Evolutionary conservation across 2,797 vertebrate genomes (phyloP).

Genomic region (Pseudochromis fuscus): DNA sequence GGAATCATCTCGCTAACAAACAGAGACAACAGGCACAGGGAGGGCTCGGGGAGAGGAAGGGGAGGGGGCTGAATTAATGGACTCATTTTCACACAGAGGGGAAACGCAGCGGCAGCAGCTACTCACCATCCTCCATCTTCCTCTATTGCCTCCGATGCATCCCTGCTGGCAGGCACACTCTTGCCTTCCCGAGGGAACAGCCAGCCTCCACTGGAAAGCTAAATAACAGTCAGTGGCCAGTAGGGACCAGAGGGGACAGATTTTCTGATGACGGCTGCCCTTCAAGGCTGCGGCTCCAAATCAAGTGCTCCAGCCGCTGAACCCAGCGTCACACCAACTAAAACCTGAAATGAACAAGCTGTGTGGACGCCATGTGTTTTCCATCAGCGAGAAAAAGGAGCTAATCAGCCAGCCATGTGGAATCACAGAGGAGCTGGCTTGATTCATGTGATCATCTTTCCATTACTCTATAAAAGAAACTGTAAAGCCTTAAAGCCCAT

Average conservation of each 20-base stretch:
- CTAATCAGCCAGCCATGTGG: slow-evolving; percentile 79
- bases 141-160: slow-evolving; percentile 76
- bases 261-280: slow-evolving; percentile 75
- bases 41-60: slow-evolving; percentile 65
- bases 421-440: slow-evolving; percentile 72
- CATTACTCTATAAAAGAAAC: slow-evolving; percentile 75
- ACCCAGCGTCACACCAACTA: slow-evolving; percentile 47
- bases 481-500: slow-evolving; percentile 57
- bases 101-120: slow-evolving; percentile 73
- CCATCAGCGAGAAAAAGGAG: slow-evolving; percentile 64
- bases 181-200: slow-evolving; percentile 72
- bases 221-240: slow-evolving; percentile 79
- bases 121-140: slow-evolving; percentile 82
- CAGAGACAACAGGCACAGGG: slow-evolving; percentile 85
- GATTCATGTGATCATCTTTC: slow-evolving; percentile 73
- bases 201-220: slow-evolving; percentile 77
- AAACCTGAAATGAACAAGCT: slow-evolving; percentile 73
- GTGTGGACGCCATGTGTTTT: slow-evolving; percentile 77
- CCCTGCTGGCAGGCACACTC: slow-evolving; percentile 82
- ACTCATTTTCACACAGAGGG: slow-evolving; percentile 85
- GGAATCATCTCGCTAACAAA: slow-evolving; percentile 88
- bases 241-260: slow-evolving; percentile 67
- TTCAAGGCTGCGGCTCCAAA: slow-evolving; percentile 69
- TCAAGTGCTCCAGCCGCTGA: slow-evolving; percentile 48
- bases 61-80: slow-evolving; percentile 81